Conservation (phyloP, 2,888 invertebrate genomes). For the Lissonota sp. region DNA sequence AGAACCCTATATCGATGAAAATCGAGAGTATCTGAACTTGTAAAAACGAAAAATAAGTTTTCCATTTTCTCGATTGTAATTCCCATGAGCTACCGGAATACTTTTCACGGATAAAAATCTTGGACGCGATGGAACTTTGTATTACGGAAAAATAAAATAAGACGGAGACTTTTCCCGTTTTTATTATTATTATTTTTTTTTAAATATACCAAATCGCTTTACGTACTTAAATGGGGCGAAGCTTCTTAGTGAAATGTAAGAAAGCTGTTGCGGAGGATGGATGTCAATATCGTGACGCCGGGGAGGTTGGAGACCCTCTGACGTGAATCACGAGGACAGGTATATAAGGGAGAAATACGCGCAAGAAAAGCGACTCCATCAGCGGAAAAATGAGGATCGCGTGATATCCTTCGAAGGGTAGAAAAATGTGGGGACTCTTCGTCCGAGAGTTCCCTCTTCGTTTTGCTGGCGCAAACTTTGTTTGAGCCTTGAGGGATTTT, state of each 20-base stretch:
- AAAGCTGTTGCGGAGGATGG: neutral
- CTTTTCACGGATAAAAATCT: constrained; percentile 15
- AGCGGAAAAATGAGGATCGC: neutral
- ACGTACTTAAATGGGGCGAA: neutral
- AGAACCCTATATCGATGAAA: no score
- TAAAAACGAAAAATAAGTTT: neutral
- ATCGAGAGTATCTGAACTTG: no score
- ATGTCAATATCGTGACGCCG: neutral
- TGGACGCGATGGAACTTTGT: constrained; percentile 33
- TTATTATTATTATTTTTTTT: no score
- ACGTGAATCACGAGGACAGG: neutral
- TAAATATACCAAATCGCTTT: constrained; percentile 10
- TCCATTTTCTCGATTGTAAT: no score
- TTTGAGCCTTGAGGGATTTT: constrained; percentile 37
- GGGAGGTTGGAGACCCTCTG: neutral
- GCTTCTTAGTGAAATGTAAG: neutral
- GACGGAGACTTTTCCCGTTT: constrained; percentile 28
- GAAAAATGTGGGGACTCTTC: neutral
- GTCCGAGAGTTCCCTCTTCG: neutral
- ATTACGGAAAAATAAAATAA: constrained; percentile 30
- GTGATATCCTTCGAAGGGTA: neutral
- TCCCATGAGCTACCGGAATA: constrained; percentile 6
- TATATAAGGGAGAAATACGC: neutral
- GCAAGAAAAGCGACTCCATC: neutral
- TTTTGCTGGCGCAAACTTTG: constrained; percentile 23